phyloP scores from a whole-genome alignment of 2,888 invertebrate genomes.

The Trichopria drosophilae region DNA sequence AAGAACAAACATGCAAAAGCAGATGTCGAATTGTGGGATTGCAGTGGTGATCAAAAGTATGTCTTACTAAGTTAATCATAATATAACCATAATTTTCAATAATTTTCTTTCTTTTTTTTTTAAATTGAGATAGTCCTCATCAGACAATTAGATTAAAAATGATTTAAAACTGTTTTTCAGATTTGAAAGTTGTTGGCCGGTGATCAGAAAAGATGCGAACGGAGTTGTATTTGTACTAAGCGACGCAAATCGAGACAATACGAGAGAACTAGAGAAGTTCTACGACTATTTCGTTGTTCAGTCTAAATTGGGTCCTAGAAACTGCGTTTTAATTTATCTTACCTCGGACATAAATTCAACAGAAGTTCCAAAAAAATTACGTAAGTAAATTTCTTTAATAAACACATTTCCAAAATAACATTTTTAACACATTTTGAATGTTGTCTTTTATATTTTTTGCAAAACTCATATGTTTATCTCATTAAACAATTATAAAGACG shows the following conservation, averaged over 20 bases:
- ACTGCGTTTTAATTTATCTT: conserved; percentile 68
- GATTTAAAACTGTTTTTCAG: conserved; percentile 56
- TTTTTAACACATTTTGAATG: background rate
- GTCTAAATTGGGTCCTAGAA: conserved; percentile 66
- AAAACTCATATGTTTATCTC: too few species aligned
- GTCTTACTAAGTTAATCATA: conserved; percentile 6
- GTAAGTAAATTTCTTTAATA: conserved; percentile 61
- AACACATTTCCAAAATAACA: background rate
- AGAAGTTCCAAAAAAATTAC: conserved; percentile 60
- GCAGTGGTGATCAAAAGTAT: conserved; percentile 76
- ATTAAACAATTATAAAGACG: too few species aligned
- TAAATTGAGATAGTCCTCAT: too few species aligned
- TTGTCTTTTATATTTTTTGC: too few species aligned
- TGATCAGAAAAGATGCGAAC: conserved; percentile 68
- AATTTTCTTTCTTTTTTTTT: background rate
- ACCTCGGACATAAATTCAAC: conserved; percentile 60
- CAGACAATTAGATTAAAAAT: background rate
- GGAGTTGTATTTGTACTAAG: conserved; percentile 74
- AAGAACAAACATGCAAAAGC: conserved; percentile 64
- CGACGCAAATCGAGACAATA: conserved; percentile 61
- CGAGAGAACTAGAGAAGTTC: conserved; percentile 66
- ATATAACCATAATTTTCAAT: background rate
- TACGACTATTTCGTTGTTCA: conserved; percentile 73
- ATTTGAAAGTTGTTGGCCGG: conserved; percentile 78
- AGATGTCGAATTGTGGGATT: conserved; percentile 81